Base-by-base conservation (phyloP, 2,888 invertebrate species). In the Carterocephalus palaemon region DNA sequence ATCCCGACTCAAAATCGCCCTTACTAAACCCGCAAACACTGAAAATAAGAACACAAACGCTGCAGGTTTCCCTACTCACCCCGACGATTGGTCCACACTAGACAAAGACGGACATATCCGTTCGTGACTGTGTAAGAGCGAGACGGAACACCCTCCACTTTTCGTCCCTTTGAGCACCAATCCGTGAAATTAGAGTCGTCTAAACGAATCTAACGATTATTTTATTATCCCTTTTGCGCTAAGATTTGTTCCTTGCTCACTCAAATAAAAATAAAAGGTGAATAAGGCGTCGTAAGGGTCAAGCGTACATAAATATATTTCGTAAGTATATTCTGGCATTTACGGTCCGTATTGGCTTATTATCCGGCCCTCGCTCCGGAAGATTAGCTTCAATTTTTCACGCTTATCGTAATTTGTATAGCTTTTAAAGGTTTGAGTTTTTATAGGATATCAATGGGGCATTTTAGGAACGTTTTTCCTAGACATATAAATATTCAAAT, bases 201-300 rank as follows among this genome's bases (percentile, higher is more conserved):
- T 86, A 85, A 84, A 85, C 85, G 86, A 83, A 85, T 84, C 80
- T 84, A 85, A 85, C 86, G 86, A 85, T 86, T 86, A 86, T 85
- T 86, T 86, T 86, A 86, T 85, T 86, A 85, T 85, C 82, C 84
- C 78, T 82, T 84, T 82, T 82, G 72, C 83, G 73, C 84, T 85
- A 85, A 86, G 86, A 86, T 85, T 86, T 85, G 86, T 85, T 86
- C 75, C 86, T 85, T 86, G 86, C 83, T 85, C 86, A 86, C 75
- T 85, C 82, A 83, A 85, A 86, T 85, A 86, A 86, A 86, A 86
- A 84, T 85, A 84, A 85, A 82, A 85, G 83, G 85, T 85, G 86
- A 85, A 68, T 79, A 84, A 85, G 74, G 72, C 75, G 76, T 69
- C 66, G 70, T 65, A 68, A 74, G 85, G 85, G 85, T 84, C 85